Conservation (phyloP, 1,140 invertebrate species). For the Ladona fulva region DNA sequence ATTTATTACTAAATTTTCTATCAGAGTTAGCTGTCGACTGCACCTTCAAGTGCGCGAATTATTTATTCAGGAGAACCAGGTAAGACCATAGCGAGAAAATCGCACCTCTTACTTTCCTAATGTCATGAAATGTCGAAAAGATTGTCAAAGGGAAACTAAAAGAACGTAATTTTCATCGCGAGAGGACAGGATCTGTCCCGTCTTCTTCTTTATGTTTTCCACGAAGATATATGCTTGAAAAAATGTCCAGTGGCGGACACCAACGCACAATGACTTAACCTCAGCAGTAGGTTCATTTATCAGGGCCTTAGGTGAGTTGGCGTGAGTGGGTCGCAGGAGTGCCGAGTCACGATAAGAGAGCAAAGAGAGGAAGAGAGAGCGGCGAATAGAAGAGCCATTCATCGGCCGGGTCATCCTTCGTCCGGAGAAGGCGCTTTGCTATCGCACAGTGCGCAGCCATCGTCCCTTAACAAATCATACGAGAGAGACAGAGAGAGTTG, state of each 20-base stretch:
- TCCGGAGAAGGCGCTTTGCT: not conserved
- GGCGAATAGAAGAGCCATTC: not conserved
- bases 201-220: too few relatives aligned
- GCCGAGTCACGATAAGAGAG: not conserved
- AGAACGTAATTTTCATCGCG: too few relatives aligned
- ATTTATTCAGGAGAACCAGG: too few relatives aligned
- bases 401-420: conserved; percentile 1
- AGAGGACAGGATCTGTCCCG: too few relatives aligned
- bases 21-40: too few relatives aligned
- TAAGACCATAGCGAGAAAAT: too few relatives aligned
- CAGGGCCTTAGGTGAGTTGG: conserved; percentile 2
- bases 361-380: not conserved
- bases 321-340: not conserved
- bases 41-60: too few relatives aligned
- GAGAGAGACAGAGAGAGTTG: not conserved
- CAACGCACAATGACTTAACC: not conserved
- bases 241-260: not conserved
- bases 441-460: not conserved
- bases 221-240: not conserved
- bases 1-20: too few relatives aligned
- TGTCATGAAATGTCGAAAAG: too few relatives aligned
- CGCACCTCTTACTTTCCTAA: too few relatives aligned
- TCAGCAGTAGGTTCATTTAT: not conserved
- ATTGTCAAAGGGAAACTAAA: too few relatives aligned
- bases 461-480: conserved; percentile 10